Evolutionary conservation across 2,888 invertebrate genomes (phyloP).

Genomic region (Leptinotarsa peninsularis): DNA sequence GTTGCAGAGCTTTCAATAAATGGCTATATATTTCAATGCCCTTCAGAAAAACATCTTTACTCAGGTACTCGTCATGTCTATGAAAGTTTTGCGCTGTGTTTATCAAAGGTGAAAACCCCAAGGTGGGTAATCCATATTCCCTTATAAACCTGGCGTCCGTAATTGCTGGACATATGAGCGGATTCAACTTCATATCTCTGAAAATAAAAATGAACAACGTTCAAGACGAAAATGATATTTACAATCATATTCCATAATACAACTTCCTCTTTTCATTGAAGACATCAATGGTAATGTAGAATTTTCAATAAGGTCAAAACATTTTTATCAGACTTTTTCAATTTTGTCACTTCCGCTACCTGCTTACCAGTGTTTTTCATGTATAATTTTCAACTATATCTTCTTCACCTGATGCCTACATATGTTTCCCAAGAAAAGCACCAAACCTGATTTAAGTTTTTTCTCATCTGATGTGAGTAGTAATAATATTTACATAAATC

Average conservation of each 20-base stretch:
- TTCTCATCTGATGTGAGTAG: too few relatives aligned
- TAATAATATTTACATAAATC: too few relatives aligned
- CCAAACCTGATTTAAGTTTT: too few relatives aligned
- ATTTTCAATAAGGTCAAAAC: too few relatives aligned
- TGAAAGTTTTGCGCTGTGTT: constrained; percentile 85
- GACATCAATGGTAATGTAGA: too few relatives aligned
- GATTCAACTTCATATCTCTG: constrained; percentile 69
- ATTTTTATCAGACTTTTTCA: too few relatives aligned
- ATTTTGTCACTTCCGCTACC: too few relatives aligned
- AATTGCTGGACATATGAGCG: constrained; percentile 85
- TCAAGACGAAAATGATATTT: not conserved
- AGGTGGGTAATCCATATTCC: constrained; percentile 78
- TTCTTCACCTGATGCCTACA: too few relatives aligned
- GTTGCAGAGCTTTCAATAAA: constrained; percentile 21
- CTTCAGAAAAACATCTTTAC: constrained; percentile 78
- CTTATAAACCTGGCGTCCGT: constrained; percentile 89
- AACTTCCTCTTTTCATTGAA: too few relatives aligned
- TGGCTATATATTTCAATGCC: constrained; percentile 84
- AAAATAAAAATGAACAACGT: constrained; percentile 34
- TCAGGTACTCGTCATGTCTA: constrained; percentile 88
- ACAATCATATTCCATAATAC: not conserved
- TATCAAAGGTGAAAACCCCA: constrained; percentile 92
- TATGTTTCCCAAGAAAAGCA: too few relatives aligned
- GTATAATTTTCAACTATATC: too few relatives aligned
- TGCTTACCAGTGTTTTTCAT: too few relatives aligned